phyloP scores from a whole-genome alignment of 2,797 vertebrate genomes.

The Holocentrus rufus region DNA sequence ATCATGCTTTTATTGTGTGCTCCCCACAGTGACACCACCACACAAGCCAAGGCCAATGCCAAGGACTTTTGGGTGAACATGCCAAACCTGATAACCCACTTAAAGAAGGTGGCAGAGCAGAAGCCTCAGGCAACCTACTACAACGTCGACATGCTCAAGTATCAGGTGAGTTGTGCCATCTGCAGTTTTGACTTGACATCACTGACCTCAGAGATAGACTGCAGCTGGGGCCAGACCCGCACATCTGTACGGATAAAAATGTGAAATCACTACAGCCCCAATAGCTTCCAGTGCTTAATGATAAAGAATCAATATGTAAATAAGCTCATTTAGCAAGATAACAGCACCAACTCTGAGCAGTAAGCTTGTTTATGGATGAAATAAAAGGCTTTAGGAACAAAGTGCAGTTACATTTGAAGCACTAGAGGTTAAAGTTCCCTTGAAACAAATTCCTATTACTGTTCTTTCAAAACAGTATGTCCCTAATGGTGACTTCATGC shows the following conservation, averaged over 20 bases:
- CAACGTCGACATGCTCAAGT: slow-evolving; percentile 99
- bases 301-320: no score
- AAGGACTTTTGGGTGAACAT: slow-evolving; percentile 99
- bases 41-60: slow-evolving; percentile 84
- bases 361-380: background rate
- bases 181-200: background rate
- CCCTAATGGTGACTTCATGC: no score
- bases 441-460: no score
- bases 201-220: background rate
- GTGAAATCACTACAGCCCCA: no score
- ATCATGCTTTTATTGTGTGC: background rate
- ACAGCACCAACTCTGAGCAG: no score
- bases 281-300: no score
- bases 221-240: background rate
- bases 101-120: slow-evolving; percentile 98
- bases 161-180: slow-evolving; percentile 85
- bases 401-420: background rate
- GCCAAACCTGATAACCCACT: slow-evolving; percentile 96
- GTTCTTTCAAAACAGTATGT: no score
- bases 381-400: background rate
- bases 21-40: slow-evolving; percentile 85
- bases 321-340: no score
- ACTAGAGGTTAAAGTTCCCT: background rate
- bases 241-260: no score
- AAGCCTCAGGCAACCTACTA: slow-evolving; percentile 99